phyloP scores from a whole-genome alignment of 2,113 vertebrate species.

The Carlito syrichta region DNA sequence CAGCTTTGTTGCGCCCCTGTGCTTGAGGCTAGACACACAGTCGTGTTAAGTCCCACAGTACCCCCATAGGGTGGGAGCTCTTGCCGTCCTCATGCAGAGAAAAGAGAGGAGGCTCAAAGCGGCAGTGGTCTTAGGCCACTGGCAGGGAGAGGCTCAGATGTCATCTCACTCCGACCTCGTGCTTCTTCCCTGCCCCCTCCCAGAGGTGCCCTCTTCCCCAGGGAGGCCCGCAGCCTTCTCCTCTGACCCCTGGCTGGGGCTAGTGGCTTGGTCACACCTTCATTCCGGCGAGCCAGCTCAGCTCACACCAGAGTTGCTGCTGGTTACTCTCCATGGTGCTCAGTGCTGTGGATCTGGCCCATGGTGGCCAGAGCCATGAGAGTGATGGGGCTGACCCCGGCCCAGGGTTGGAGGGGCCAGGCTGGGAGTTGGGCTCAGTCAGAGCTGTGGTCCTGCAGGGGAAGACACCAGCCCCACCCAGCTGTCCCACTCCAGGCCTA shows the following conservation, averaged over 20 bases:
- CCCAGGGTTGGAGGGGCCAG: not conserved
- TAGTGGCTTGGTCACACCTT: no score
- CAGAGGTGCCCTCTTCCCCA: not conserved
- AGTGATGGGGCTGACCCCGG: not conserved
- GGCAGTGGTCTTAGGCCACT: not conserved
- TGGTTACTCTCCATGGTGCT: not conserved
- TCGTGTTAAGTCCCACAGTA: not conserved
- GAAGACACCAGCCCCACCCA: not conserved
- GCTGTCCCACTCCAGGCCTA: not conserved
- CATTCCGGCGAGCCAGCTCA: not conserved
- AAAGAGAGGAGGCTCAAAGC: not conserved
- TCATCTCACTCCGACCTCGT: not conserved
- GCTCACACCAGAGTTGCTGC: not conserved
- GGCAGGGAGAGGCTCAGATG: not conserved
- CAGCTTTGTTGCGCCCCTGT: not conserved
- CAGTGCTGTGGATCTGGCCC: not conserved
- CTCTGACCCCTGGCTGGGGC: not conserved
- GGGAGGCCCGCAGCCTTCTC: not conserved
- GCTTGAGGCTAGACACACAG: not conserved
- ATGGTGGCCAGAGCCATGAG: not conserved
- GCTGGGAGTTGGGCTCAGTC: not conserved
- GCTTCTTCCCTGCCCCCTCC: not conserved
- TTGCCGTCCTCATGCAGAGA: not conserved
- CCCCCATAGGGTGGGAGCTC: accelerated
- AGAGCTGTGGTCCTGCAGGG: not conserved